phyloP scores from a whole-genome alignment of 2,113 vertebrate genomes.

The Perccottus glenii region DNA sequence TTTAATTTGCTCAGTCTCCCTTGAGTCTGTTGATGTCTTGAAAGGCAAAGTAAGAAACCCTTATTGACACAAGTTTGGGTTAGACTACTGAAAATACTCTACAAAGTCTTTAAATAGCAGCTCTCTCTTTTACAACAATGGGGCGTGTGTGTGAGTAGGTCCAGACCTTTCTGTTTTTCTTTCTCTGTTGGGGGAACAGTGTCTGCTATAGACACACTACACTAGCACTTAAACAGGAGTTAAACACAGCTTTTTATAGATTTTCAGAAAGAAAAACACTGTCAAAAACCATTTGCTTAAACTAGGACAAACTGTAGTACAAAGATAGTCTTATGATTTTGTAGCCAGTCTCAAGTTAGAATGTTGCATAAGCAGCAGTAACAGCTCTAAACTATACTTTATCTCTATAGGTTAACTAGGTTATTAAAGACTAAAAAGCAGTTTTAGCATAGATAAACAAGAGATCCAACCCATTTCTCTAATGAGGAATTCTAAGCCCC shows the following conservation, averaged over 20 bases:
- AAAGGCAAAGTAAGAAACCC: slow-evolving; percentile 11
- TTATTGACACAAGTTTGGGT: slow-evolving; percentile 23
- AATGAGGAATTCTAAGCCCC: neutral
- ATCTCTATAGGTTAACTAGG: neutral
- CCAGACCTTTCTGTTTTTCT: slow-evolving; percentile 36
- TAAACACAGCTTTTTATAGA: slow-evolving; percentile 12
- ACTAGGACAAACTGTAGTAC: neutral
- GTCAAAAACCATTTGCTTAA: neutral
- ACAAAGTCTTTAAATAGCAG: slow-evolving; percentile 23
- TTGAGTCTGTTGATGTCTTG: neutral
- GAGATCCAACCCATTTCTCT: no score
- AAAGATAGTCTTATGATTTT: neutral
- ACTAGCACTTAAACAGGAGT: slow-evolving; percentile 6
- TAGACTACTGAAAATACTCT: slow-evolving; percentile 16
- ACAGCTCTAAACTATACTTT: neutral
- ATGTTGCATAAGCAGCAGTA: no score
- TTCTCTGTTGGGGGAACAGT: slow-evolving; percentile 25
- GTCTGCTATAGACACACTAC: slow-evolving; percentile 3
- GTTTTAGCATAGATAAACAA: no score
- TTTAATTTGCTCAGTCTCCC: neutral
- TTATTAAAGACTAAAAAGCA: neutral
- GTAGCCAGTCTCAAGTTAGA: neutral
- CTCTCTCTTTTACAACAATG: slow-evolving; percentile 33
- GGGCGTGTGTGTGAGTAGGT: slow-evolving; percentile 18
- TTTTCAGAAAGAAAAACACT: slow-evolving; percentile 3